These are phyloP conservation scores for Prosapia bicincta DNA, from an alignment of 2,888 invertebrate species.

Conservation along the genomic window DNA sequence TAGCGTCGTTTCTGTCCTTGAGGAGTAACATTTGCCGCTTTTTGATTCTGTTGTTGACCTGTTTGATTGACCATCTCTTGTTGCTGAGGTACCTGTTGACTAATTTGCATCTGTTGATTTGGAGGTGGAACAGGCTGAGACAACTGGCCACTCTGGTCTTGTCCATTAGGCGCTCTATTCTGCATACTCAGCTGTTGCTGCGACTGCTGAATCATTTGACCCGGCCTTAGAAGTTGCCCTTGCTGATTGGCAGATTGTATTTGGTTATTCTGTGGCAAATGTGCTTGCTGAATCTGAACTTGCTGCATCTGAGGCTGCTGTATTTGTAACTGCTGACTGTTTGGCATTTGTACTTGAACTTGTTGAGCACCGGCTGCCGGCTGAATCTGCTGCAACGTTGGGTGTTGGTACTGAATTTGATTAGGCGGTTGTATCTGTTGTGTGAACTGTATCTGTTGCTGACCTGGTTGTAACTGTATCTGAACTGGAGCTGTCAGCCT, in stretches of 20 bases:
- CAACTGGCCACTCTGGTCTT: constrained; percentile 21
- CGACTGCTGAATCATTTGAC: not conserved
- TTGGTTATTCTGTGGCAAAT: constrained; percentile 19
- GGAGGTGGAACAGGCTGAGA: not conserved
- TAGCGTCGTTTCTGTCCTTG: constrained; percentile 20
- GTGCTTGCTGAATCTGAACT: constrained; percentile 11
- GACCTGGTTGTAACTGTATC: not conserved
- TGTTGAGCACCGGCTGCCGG: not conserved
- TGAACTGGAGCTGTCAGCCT: not conserved
- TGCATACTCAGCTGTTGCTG: constrained; percentile 17
- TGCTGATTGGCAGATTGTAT: not conserved
- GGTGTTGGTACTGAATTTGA: not conserved
- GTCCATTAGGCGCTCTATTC: constrained; percentile 9
- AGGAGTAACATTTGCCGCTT: not conserved
- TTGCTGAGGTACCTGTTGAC: constrained; percentile 6
- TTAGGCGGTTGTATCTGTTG: not conserved
- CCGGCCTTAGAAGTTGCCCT: not conserved
- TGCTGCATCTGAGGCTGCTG: not conserved
- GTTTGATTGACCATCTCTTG: not conserved
- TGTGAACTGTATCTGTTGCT: constrained; percentile 2
- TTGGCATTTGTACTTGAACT: not conserved
- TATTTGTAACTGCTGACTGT: not conserved
- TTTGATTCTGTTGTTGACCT: constrained; percentile 4
- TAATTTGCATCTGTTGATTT: constrained; percentile 7
- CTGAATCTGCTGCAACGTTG: not conserved